Evolutionary conservation across 1,140 invertebrate genomes (phyloP).

Genomic region (Diploscapter pachys): DNA sequence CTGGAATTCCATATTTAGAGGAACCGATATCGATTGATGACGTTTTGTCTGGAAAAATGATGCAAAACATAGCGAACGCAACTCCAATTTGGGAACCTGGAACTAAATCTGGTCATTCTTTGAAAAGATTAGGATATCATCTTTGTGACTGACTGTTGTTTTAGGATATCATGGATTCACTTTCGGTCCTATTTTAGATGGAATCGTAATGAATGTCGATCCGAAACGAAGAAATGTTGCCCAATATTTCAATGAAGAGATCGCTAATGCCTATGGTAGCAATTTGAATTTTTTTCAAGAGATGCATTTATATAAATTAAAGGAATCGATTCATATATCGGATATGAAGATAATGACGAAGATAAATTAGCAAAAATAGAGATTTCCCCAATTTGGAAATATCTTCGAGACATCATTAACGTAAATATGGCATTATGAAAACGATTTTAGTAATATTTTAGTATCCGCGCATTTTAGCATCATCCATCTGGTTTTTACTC

Average conservation of each 20-base stretch:
- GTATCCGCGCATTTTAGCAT: constrained; percentile 32
- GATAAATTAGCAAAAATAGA: constrained; percentile 28
- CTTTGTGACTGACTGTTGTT: constrained; percentile 34
- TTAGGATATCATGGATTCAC: constrained; percentile 60
- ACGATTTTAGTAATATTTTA: too few relatives aligned
- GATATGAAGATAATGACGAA: too few relatives aligned
- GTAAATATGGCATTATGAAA: too few relatives aligned
- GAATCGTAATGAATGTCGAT: too few relatives aligned
- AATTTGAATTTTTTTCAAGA: too few relatives aligned
- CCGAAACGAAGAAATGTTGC: too few relatives aligned
- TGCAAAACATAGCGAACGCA: constrained; percentile 40
- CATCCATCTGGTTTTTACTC: constrained; percentile 27
- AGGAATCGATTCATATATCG: too few relatives aligned
- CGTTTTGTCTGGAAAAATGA: constrained; percentile 34
- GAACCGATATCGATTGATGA: constrained; percentile 41
- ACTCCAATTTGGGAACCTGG: constrained; percentile 54
- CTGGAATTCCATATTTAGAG: constrained; percentile 50
- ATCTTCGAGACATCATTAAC: constrained; percentile 36
- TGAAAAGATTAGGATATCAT: neutral
- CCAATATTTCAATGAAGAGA: too few relatives aligned
- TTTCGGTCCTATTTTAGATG: too few relatives aligned
- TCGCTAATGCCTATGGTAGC: too few relatives aligned
- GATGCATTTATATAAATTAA: too few relatives aligned
- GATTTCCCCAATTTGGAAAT: constrained; percentile 27
- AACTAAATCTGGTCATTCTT: neutral